These are phyloP conservation scores for Sebastes diaconus DNA, from an alignment of 2,797 vertebrate genomes.

Conservation along the genomic window DNA sequence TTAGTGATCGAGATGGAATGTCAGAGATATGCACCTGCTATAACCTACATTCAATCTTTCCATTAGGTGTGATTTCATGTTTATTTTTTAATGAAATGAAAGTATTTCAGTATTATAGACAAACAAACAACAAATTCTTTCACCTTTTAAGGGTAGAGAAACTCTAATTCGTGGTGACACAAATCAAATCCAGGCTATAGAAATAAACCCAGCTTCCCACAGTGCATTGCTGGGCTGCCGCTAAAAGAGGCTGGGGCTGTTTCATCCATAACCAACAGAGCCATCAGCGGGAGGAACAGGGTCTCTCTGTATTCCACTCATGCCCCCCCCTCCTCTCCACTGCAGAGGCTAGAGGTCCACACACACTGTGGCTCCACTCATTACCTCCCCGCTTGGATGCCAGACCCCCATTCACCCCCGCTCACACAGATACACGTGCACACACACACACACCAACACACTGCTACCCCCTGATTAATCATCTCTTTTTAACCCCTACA, in stretches of 20 bases:
- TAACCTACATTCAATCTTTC: not conserved
- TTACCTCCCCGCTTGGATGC: slow-evolving; percentile 68
- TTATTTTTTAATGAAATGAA: not conserved
- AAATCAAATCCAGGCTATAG: slow-evolving; percentile 11
- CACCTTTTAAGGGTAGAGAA: not conserved
- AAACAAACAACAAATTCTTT: not conserved
- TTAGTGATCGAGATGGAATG: not conserved
- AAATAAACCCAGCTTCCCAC: slow-evolving; percentile 28
- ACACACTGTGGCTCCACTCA: slow-evolving; percentile 71
- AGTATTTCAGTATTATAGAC: too few species aligned
- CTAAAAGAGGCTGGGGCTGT: slow-evolving; percentile 31
- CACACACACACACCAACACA: not conserved
- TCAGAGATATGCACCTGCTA: too few species aligned
- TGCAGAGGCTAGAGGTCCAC: slow-evolving; percentile 74
- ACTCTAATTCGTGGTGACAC: not conserved
- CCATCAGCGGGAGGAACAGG: slow-evolving; percentile 56
- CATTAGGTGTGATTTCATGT: not conserved
- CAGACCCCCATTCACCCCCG: slow-evolving; percentile 64
- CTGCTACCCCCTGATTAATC: slow-evolving; percentile 53
- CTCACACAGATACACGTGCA: slow-evolving; percentile 25
- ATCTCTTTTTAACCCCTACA: slow-evolving; percentile 57
- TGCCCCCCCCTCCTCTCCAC: slow-evolving; percentile 53
- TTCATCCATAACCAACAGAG: slow-evolving; percentile 71
- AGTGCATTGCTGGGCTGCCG: slow-evolving; percentile 23
- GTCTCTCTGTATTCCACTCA: slow-evolving; percentile 71